phyloP scores from a whole-genome alignment of 2,888 invertebrate genomes.

The Xiphydria camelus region DNA sequence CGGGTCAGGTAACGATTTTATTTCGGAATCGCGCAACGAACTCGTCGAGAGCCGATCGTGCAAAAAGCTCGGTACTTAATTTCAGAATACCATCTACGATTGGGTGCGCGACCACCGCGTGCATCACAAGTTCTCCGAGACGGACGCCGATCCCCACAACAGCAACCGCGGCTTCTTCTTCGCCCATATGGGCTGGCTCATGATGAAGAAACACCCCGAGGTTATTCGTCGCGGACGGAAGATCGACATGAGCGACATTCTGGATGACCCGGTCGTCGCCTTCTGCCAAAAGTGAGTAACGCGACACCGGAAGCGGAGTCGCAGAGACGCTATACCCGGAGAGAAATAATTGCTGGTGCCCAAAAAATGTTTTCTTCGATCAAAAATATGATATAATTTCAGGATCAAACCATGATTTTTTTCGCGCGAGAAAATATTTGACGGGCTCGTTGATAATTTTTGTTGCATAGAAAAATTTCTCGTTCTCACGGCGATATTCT shows the following conservation, averaged over 20 bases:
- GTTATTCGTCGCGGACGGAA: slow-evolving; percentile 74
- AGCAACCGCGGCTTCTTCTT: slow-evolving; percentile 86
- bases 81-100: slow-evolving; percentile 69
- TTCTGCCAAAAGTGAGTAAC: slow-evolving; percentile 77
- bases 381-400: too few species aligned
- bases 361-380: too few species aligned
- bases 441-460: too few species aligned
- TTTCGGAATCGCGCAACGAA: too few species aligned
- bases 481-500: too few species aligned
- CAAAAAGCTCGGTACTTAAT: background rate
- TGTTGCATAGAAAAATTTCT: too few species aligned
- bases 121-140: slow-evolving; percentile 76
- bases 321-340: too few species aligned
- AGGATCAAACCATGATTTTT: too few species aligned
- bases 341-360: too few species aligned
- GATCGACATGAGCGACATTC: slow-evolving; percentile 80
- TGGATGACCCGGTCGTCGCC: slow-evolving; percentile 73
- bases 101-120: slow-evolving; percentile 79
- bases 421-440: too few species aligned
- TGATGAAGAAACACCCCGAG: slow-evolving; percentile 86
- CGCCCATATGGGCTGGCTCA: slow-evolving; percentile 91
- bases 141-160: slow-evolving; percentile 82
- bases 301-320: too few species aligned
- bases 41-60: too few species aligned
- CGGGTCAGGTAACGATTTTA: slow-evolving; percentile 74